Evolutionary conservation across 2,113 vertebrate genomes (phyloP), one percentile per base, ranked within the genome.

Genomic region (Galbula dea): DNA sequence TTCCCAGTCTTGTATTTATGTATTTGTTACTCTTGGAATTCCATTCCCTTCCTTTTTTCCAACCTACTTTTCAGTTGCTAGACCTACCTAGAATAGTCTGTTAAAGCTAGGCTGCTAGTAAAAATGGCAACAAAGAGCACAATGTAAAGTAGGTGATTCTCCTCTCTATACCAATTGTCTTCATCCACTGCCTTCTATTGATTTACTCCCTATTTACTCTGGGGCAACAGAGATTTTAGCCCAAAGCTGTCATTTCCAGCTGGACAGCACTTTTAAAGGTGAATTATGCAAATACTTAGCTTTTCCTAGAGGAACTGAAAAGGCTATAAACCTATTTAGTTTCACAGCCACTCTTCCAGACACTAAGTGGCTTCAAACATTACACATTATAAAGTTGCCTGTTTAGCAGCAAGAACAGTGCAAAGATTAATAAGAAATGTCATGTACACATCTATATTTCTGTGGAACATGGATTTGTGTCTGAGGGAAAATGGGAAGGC

Each of bases 11-110:
- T 77, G 45, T 59, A 84, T 78, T 95, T 93, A 84, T 59, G 27
- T 59, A 86, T 81, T 89, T 94, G 73, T 86, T 91, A 58, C 63
- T 88, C 43, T 41, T 91, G 71, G 89, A 94, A 91, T 96, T 94
- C 45, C 39, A 58, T 82, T 90, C 51, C 51, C 68, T 89, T 92
- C 73, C 55, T 88, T 94, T 93, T 92, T 89, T 71, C 81, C 75
- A 89, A 79, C 26, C 11, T 62, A 68, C 73, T 89, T 93, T 83
- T 87, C 36, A 81, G 68, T 88, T 86, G 46, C n/a, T 95, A 91
- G 49, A 91, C 43, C 32, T 83, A 87, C 26, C 59, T 80, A 72
- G 49, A 90, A n/a, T 7, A 89, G 48, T 37, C 34, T 75, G 67
- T 66, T 68, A 67, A 93, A 88, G 45, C 24, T 48, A 86, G 57